phyloP scores from a whole-genome alignment of 1,140 invertebrate species.

The Papilio helenus region DNA sequence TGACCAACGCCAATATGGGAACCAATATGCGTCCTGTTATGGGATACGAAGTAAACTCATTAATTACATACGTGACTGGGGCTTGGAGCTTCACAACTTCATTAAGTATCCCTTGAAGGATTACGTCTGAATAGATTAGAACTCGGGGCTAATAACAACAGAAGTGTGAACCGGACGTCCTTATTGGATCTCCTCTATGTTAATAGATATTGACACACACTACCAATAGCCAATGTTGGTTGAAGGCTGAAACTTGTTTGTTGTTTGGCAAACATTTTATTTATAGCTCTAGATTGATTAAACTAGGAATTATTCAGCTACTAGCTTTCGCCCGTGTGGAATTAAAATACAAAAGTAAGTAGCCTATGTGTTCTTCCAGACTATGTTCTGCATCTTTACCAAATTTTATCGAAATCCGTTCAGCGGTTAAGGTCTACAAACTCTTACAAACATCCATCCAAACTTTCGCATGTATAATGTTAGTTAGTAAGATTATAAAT shows the following conservation, averaged over 20 bases:
- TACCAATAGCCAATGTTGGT: neutral
- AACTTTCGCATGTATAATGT: no score
- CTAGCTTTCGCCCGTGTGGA: no score
- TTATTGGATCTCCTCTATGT: neutral
- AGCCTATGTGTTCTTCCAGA: no score
- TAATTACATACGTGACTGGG: constrained; percentile 19
- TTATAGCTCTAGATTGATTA: no score
- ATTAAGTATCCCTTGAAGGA: neutral
- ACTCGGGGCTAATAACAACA: constrained; percentile 4
- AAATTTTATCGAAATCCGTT: no score
- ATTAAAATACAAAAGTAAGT: no score
- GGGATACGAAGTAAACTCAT: constrained; percentile 6
- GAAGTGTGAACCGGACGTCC: neutral
- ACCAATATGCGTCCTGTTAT: neutral
- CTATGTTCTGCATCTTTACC: no score
- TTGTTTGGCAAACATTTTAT: neutral
- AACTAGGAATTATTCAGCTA: no score
- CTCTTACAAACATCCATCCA: no score
- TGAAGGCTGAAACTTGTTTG: neutral
- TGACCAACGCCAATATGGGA: neutral
- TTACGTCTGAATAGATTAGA: constrained; percentile 12
- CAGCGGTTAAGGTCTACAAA: no score
- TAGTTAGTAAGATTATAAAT: neutral
- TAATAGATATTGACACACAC: neutral
- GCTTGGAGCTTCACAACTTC: neutral